Evolutionary conservation across 2,113 vertebrate genomes (phyloP), one percentile per base, ranked within the genome.

Genomic region (Protobothrops flavoviridis): DNA sequence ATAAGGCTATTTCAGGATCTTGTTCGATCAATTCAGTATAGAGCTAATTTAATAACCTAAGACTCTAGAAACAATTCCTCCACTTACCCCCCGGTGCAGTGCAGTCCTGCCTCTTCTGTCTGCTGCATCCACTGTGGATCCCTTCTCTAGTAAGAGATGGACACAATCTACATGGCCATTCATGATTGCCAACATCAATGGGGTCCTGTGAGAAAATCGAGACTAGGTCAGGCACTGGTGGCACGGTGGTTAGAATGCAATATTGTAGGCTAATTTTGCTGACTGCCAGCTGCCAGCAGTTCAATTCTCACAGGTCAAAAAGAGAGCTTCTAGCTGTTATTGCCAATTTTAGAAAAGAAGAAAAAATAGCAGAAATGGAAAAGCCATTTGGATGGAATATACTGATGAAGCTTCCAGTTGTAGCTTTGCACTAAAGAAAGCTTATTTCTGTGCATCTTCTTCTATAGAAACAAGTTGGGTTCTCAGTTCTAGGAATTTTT

Each of bases 121-220:
- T 5, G 98, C 98, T 57, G 98, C 97, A 15, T 99, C 99, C 2
- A 98, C 97, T 2, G 98, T 98, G 86, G 98, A 98, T 93, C 98
- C 99, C 97, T 99, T 99, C 97, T 99, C 99, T 97, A 99, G 97
- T 95, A 99, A 98, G 95, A 99, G 99, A 91, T 99, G 98, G 91
- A 99, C 98, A 85, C 99, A 99, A 97, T 99, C 99, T 0, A 98
- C 98, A 43, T 99, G 98, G 95, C 98, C 96, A 10, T 98, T 98
- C 96, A 99, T 97, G 96, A 99, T 98, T 0, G 99, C 99, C 97
- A 99, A 96, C 99, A 99, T 99, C 96, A 99, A 97, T 0, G 99
- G 98, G 91, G 99, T 99, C 96, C 99, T 93, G 74, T 24, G 24
- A 93, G 11, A 48, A 90, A 93, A 90, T 29, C 0, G 39, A 53